These are phyloP conservation scores for Druon quercuslanigerum DNA, from an alignment of 1,140 invertebrate genomes.

Conservation along the genomic window DNA sequence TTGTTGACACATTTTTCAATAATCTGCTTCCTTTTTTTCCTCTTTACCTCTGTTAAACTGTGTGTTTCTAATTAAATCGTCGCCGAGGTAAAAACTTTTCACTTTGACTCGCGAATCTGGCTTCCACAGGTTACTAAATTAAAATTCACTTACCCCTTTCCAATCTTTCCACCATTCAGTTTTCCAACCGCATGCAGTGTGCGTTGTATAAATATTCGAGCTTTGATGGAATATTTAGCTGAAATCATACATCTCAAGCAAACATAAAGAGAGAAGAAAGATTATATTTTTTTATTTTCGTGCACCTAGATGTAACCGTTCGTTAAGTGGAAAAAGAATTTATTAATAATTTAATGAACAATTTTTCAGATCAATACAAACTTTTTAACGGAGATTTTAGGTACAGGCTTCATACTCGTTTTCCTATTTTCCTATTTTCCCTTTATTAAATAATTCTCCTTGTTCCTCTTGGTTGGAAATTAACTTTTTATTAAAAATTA, in stretches of 20 bases:
- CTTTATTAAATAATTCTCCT: too few species aligned
- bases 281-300: too few species aligned
- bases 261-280: neutral
- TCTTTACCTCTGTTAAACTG: neutral
- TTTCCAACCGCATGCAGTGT: neutral
- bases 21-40: neutral
- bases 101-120: slow-evolving; percentile 19
- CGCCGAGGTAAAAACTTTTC: slow-evolving; percentile 1
- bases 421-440: too few species aligned
- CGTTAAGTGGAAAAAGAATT: too few species aligned
- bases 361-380: too few species aligned
- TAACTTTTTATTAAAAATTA: too few species aligned
- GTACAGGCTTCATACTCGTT: too few species aligned
- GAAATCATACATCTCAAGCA: neutral
- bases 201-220: slow-evolving; percentile 10
- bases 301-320: too few species aligned
- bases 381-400: too few species aligned
- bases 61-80: slow-evolving; percentile 18
- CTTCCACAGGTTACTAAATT: slow-evolving; percentile 13
- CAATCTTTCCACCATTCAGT: slow-evolving; percentile 13
- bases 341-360: too few species aligned
- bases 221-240: slow-evolving; percentile 1
- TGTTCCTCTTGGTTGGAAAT: too few species aligned
- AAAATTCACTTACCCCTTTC: slow-evolving; percentile 26
- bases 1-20: slow-evolving; percentile 22